phyloP scores from a whole-genome alignment of 2,888 invertebrate species.

The Thereva unica region DNA sequence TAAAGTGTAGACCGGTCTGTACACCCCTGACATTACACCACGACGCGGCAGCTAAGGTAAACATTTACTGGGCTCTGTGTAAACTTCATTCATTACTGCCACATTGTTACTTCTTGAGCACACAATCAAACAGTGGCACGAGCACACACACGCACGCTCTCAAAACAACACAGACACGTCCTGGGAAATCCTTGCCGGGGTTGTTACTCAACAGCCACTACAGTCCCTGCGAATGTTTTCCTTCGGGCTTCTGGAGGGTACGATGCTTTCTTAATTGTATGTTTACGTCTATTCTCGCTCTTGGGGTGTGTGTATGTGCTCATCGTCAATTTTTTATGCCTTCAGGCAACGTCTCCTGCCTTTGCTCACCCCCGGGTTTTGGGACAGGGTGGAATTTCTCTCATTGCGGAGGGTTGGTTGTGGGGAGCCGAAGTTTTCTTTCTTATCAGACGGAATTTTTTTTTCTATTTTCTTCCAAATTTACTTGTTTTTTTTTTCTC shows the following conservation, averaged over 20 bases:
- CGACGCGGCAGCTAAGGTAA: constrained; percentile 7
- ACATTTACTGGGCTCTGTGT: constrained; percentile 17
- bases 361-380: constrained; percentile 2
- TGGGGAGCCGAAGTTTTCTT: constrained; percentile 18
- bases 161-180: not conserved
- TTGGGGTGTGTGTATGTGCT: not conserved
- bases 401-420: not conserved
- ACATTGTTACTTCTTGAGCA: constrained; percentile 11
- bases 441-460: constrained; percentile 24
- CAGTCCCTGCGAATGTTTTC: not conserved
- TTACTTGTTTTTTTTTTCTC: constrained; percentile 6
- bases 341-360: not conserved
- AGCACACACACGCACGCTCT: too few species aligned
- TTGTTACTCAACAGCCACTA: too few species aligned
- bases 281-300: not conserved
- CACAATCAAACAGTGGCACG: not conserved
- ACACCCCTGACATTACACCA: constrained; percentile 18
- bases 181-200: not conserved
- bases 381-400: not conserved
- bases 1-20: constrained; percentile 5
- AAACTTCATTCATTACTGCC: constrained; percentile 15
- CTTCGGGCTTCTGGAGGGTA: constrained; percentile 8
- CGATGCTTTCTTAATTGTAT: constrained; percentile 13
- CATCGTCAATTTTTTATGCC: constrained; percentile 17
- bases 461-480: constrained; percentile 10